Conservation (phyloP, 2,113 vertebrate genomes). For the Phainopepla nitens region DNA sequence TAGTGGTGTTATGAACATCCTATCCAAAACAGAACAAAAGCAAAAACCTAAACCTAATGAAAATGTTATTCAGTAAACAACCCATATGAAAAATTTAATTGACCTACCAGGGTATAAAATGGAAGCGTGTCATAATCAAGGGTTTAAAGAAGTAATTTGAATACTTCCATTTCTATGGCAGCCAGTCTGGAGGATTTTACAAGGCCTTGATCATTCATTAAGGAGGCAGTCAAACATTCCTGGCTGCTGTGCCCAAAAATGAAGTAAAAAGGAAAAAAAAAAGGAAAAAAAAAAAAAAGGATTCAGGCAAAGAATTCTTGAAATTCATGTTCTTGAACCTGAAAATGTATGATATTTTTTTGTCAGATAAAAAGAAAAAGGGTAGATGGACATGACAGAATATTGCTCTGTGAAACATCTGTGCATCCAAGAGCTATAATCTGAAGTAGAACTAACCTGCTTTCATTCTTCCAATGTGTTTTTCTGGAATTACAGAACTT, state of each 20-base stretch:
- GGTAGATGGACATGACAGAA: background rate
- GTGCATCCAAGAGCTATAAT: background rate
- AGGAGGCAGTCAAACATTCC: background rate
- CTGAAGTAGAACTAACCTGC: background rate
- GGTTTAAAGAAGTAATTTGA: background rate
- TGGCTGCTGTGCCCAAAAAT: background rate
- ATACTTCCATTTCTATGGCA: background rate
- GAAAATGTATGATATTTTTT: background rate
- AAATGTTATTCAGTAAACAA: background rate
- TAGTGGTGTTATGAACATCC: background rate
- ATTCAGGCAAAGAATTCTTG: background rate
- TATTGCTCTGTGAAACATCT: background rate
- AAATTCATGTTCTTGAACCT: background rate
- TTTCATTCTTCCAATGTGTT: background rate
- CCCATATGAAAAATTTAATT: background rate
- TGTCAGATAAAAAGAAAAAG: background rate
- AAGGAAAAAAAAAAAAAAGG: background rate
- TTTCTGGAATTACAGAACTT: background rate
- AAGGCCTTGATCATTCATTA: background rate
- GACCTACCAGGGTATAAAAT: background rate
- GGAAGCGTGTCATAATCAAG: background rate
- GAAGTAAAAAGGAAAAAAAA: fast-evolving
- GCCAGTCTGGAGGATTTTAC: background rate
- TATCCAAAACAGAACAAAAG: background rate
- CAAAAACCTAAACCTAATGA: background rate